These are phyloP conservation scores for Anodontia alba DNA, from an alignment of 2,888 invertebrate species.

Conservation along the genomic window DNA sequence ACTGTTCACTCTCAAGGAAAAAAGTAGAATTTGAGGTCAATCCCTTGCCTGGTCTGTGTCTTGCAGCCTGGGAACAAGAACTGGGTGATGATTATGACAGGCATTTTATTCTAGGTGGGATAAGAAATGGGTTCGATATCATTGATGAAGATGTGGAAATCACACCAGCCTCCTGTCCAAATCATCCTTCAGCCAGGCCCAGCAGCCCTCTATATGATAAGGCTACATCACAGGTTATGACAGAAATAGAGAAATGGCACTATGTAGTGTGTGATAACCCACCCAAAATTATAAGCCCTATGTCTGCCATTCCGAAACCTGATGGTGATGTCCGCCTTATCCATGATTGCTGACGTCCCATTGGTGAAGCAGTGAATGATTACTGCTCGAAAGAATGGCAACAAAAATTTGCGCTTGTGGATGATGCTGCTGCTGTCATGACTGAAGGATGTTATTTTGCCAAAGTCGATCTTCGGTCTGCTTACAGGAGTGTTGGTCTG, in stretches of 20 bases:
- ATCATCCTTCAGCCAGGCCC: slow-evolving; percentile 12
- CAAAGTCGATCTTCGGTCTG: slow-evolving; percentile 24
- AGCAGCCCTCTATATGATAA: slow-evolving; percentile 22
- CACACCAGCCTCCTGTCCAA: background rate
- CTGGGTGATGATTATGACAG: slow-evolving; percentile 16
- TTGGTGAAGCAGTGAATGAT: slow-evolving; percentile 25
- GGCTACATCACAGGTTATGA: slow-evolving; percentile 12
- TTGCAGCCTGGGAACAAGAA: slow-evolving; percentile 30
- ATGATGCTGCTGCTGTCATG: slow-evolving; percentile 24
- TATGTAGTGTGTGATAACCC: background rate
- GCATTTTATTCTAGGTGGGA: slow-evolving; percentile 24
- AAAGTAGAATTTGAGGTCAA: slow-evolving; percentile 5
- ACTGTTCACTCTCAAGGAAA: background rate
- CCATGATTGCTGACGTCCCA: slow-evolving; percentile 30
- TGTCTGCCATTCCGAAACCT: slow-evolving; percentile 27
- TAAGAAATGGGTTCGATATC: slow-evolving; percentile 34
- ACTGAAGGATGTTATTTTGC: slow-evolving; percentile 21
- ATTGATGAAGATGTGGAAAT: slow-evolving; percentile 3
- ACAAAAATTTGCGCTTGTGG: slow-evolving; percentile 29
- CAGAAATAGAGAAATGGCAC: slow-evolving; percentile 32
- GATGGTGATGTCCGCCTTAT: slow-evolving; percentile 29
- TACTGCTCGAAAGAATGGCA: slow-evolving; percentile 12
- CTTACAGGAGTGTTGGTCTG: slow-evolving; percentile 23
- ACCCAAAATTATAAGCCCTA: slow-evolving; percentile 25
- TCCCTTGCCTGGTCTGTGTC: slow-evolving; percentile 3